Base-by-base conservation (phyloP, 2,113 vertebrate species). In the Nothoprocta pentlandii region DNA sequence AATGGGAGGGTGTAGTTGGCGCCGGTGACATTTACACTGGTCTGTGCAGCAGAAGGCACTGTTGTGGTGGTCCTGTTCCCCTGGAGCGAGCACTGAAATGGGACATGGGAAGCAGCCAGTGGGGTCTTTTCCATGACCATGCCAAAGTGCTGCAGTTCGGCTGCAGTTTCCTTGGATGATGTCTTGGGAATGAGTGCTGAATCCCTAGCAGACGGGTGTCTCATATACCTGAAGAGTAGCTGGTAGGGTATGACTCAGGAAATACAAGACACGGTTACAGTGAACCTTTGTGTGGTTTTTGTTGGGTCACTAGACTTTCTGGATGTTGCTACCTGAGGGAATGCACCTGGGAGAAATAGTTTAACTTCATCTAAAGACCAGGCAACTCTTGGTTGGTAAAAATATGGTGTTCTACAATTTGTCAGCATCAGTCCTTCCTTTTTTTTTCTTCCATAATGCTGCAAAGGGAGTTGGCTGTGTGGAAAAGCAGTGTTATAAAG, bases 41-140 rank as follows among this genome's bases (percentile, higher is more conserved):
- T 32, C 53, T 23, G 6, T 32, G 8, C 5, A 30, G 30, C n/a
- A 47, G 41, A 25, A 20, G 20, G 9, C 2, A 2, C 5, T 28
- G 44, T 67, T 46, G 28, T 15, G 2, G 4, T 7, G 34, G 2
- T 15, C n/a, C 32, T 4, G 0, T 46, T 64, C 10, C 2, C 0
- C 1, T 36, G 44, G 25, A 58, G 47, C 2, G 25, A 62, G 44
- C 3, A 3, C 19, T 2, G 49, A 46, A 12, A n/a, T 39, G 67
- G 34, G 54, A 47, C 22, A 41, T 6, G 9, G 0, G 2, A 56
- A 25, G 28, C 21, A 4, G 49, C 0, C 3, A 13, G n/a, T 16
- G 61, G 23, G 54, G 41, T 56, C 36, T 15, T 36, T 7, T 8
- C 14, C 47, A 41, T 12, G 32, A 7, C 3, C 10, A 14, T 47